phyloP scores from a whole-genome alignment of 2,797 vertebrate species.

The Gobio occitaniae region DNA sequence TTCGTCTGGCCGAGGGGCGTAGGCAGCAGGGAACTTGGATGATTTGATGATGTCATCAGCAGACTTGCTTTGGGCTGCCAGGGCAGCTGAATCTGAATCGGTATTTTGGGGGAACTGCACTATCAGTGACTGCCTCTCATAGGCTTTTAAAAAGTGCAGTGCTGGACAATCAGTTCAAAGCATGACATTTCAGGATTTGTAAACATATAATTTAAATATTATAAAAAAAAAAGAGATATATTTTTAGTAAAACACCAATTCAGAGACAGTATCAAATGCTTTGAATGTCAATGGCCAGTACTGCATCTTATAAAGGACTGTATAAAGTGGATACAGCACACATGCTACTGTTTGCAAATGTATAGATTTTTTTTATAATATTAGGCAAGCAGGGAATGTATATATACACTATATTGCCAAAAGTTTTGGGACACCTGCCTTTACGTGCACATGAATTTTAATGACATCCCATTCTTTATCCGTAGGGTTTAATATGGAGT shows the following conservation, averaged over 20 bases:
- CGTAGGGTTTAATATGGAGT: too few relatives aligned
- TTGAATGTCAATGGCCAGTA: constrained; percentile 47
- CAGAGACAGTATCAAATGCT: constrained; percentile 17
- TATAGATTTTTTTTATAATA: background rate
- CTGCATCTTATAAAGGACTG: constrained; percentile 30
- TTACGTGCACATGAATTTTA: too few relatives aligned
- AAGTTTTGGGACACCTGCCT: too few relatives aligned
- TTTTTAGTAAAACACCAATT: background rate
- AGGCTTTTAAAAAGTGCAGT: constrained; percentile 58
- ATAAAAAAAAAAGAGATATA: too few relatives aligned
- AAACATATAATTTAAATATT: background rate
- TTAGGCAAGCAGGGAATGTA: constrained; percentile 15
- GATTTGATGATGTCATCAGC: constrained; percentile 99
- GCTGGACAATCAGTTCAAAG: constrained; percentile 60
- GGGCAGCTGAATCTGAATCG: constrained; percentile 93
- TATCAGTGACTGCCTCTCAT: constrained; percentile 72
- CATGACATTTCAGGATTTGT: constrained; percentile 56
- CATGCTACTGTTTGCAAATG: constrained; percentile 26
- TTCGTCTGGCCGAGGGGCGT: constrained; percentile 92
- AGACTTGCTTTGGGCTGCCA: constrained; percentile 94
- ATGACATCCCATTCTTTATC: too few relatives aligned
- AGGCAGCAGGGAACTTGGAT: constrained; percentile 99
- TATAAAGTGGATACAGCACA: constrained; percentile 1
- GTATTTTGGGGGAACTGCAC: constrained; percentile 85
- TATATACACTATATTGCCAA: background rate